A percentile compares a stretch with the other conserved stretches of the same genome.
Conservation (phyloP, 2,888 invertebrate genomes). For the Campaea margaritaria region DNA sequence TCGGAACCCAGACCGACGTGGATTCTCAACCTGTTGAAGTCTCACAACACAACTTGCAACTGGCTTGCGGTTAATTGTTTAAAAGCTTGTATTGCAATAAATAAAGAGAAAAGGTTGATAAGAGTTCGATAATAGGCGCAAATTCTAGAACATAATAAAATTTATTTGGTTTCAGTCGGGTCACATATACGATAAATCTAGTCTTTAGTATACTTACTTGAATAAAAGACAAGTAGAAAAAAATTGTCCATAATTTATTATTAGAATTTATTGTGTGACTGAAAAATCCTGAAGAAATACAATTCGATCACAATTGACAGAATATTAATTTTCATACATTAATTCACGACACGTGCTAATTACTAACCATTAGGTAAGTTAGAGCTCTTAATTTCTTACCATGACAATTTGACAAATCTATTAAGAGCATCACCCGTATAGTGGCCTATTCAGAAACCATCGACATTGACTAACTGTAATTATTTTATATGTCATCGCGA, state of each 20-base stretch:
- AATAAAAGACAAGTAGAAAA: too few species aligned
- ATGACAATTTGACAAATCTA: too few species aligned
- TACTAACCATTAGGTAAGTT: background rate
- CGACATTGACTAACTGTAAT: too few species aligned
- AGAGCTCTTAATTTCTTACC: too few species aligned
- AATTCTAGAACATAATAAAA: background rate
- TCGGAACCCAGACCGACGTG: conserved; percentile 52
- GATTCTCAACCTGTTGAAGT: conserved; percentile 49
- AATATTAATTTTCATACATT: background rate
- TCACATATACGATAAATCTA: too few species aligned
- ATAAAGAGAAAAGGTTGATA: background rate
- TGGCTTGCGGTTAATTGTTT: conserved; percentile 37
- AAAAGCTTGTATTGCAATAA: conserved; percentile 22
- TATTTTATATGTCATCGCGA: too few species aligned
- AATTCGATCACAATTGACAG: background rate
- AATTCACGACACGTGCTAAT: background rate
- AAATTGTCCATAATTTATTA: too few species aligned
- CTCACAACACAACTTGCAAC: conserved; percentile 45
- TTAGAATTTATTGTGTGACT: too few species aligned
- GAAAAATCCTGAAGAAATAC: too few species aligned
- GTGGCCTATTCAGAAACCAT: background rate
- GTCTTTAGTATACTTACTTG: too few species aligned
- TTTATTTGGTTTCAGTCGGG: too few species aligned
- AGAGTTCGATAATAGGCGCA: background rate
- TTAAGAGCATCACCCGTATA: too few species aligned